Evolutionary conservation across 2,888 invertebrate species (phyloP).

Genomic region (Idaea biselata): DNA sequence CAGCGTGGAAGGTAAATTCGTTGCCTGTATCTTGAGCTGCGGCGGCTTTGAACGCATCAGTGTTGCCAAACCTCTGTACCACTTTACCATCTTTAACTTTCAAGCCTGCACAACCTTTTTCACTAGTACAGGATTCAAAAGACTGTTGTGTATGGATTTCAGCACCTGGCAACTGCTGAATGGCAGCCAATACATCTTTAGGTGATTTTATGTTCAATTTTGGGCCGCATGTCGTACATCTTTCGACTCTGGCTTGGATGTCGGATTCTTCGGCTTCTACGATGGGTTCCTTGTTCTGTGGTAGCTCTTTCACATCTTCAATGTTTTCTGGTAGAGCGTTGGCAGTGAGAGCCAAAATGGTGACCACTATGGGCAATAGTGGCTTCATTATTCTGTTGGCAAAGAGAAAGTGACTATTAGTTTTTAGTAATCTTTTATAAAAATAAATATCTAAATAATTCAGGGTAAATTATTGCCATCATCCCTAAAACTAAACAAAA

Average conservation of each 20-base stretch:
- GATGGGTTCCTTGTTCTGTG: constrained; percentile 51
- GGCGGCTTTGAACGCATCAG: constrained; percentile 61
- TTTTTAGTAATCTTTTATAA: neutral
- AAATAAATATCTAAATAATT: too few species aligned
- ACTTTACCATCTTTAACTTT: constrained; percentile 72
- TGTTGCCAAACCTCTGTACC: constrained; percentile 63
- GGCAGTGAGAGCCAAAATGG: constrained; percentile 55
- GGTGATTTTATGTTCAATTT: constrained; percentile 50
- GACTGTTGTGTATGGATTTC: constrained; percentile 69
- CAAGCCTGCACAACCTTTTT: constrained; percentile 71
- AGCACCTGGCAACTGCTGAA: constrained; percentile 56
- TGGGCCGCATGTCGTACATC: constrained; percentile 58
- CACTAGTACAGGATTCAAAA: constrained; percentile 66
- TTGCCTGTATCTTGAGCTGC: constrained; percentile 50
- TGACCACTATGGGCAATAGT: constrained; percentile 66
- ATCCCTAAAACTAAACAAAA: too few species aligned
- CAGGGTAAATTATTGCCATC: too few species aligned
- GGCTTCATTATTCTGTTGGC: constrained; percentile 75
- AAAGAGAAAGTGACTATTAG: constrained; percentile 29
- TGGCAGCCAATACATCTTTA: constrained; percentile 51
- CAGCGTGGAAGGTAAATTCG: constrained; percentile 64
- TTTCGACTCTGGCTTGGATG: constrained; percentile 53
- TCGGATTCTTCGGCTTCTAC: constrained; percentile 58
- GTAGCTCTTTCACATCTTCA: constrained; percentile 56
- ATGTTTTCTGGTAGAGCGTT: constrained; percentile 61